Evolutionary conservation across 1,140 invertebrate genomes (phyloP), one percentile per base, ranked within the genome.

Genomic region (Rhagoletis pomonella): DNA sequence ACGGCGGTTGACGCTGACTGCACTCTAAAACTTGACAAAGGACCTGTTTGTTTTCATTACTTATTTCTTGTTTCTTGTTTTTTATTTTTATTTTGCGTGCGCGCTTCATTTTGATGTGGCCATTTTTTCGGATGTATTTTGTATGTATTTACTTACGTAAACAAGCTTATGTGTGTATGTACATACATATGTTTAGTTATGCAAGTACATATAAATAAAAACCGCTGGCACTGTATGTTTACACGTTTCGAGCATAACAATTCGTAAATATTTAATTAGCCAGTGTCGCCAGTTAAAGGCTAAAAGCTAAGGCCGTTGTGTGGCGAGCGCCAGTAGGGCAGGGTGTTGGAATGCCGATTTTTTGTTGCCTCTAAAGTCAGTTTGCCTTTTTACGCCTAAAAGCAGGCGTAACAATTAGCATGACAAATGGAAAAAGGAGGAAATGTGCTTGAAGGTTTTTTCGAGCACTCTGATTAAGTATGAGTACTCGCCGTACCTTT

Each of bases 211-310:
- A 29, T 29, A 29, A 29, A 29, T 62, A 62, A 4, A 42, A 47
- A 4, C 14, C 14, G 3, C 44, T 73, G 9, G 14, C 42, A 5
- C 5, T 47, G 67, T 42, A 73, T 47, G 67, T 6, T 47, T 73
- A 17, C 67, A 73, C 67, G 42, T 73, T 73, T 73, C 67, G 42
- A 1, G 29, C 39, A 73, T 73, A 73, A 73, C 67, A 73, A 73
- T 73, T 73, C 67, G 67, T 73, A 73, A 73, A 73, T 73, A 73
- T 73, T 73, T 73, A 73, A 73, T 73, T 73, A 73, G 67, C 42
- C 67, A 73, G 44, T 44, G 67, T 73, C 39, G 67, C 67, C 17
- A 42, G 67, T 47, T 73, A 73, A 39, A 47, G 12, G 42, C 42
- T 17, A 44, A 73, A 47, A 73, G 67, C 39, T 73, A 42, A 14